Conservation (phyloP, 2,113 vertebrate species). For the Takifugu flavidus region DNA sequence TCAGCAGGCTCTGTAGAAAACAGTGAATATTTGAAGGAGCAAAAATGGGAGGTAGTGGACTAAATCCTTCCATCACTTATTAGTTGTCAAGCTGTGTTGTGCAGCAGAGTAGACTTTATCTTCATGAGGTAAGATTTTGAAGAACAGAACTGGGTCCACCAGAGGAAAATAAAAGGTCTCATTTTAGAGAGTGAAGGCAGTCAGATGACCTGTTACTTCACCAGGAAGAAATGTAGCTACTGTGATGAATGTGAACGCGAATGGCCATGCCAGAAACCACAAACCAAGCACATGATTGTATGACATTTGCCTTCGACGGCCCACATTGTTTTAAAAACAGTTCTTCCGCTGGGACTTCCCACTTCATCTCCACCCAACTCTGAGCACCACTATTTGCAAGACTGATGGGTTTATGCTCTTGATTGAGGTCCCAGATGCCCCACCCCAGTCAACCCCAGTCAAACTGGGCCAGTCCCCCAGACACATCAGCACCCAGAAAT, state of each 20-base stretch:
- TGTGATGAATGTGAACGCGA: constrained; percentile 18
- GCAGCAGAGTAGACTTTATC: background rate
- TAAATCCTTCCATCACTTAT: background rate
- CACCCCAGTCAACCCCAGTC: too few relatives aligned
- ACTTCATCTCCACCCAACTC: constrained; percentile 15
- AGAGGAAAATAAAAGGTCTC: constrained; percentile 8
- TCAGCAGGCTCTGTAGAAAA: constrained; percentile 88
- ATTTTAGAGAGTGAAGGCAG: constrained; percentile 8
- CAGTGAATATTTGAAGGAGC: background rate
- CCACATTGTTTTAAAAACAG: constrained; percentile 33
- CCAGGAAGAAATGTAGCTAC: background rate
- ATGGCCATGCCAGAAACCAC: background rate
- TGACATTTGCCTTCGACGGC: constrained; percentile 14
- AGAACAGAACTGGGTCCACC: constrained; percentile 21
- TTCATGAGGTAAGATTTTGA: constrained; percentile 30
- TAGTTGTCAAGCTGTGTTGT: background rate
- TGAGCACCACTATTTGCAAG: background rate
- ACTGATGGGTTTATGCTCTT: too few relatives aligned
- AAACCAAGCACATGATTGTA: constrained; percentile 15
- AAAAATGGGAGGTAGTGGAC: background rate
- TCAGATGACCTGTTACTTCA: background rate
- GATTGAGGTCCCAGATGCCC: too few relatives aligned
- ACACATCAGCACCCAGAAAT: too few relatives aligned
- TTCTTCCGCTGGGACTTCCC: constrained; percentile 25
- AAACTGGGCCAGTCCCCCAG: too few relatives aligned